Percentiles rank a stretch among this genome's conserved stretches.
These are phyloP conservation scores for Steatornis caripensis DNA, from an alignment of 2,113 vertebrate genomes.

Conservation along the genomic window DNA sequence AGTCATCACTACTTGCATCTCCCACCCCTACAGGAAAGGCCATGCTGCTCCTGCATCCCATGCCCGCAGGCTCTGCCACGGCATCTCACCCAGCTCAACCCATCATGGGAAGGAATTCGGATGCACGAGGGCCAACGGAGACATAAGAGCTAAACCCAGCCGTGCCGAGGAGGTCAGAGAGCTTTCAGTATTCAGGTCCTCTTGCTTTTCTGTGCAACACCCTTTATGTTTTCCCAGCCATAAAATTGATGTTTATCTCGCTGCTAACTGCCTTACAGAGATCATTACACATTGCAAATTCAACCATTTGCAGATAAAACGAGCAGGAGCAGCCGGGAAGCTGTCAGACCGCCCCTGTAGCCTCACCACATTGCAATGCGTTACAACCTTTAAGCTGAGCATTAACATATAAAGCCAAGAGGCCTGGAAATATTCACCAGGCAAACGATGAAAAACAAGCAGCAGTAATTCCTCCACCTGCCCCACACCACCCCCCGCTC, in stretches of 20 bases:
- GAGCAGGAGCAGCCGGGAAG: conserved; percentile 1
- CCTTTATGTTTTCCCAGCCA: conserved; percentile 28
- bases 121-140: rapidly evolving
- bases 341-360: background rate
- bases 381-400: background rate
- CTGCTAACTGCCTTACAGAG: conserved; percentile 48
- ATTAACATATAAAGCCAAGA: conserved; percentile 1
- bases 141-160: background rate
- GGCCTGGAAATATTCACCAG: background rate
- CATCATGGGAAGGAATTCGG: background rate
- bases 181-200: background rate
- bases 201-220: background rate
- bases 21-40: background rate
- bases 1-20: conserved; percentile 23
- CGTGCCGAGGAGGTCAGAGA: conserved; percentile 21
- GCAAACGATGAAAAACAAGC: background rate
- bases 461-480: background rate
- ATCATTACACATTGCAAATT: conserved; percentile 49
- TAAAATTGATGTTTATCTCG: conserved; percentile 40
- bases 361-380: background rate
- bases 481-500: background rate
- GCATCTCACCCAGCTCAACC: background rate
- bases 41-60: conserved; percentile 18
- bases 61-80: background rate
- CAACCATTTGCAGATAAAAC: conserved; percentile 5